Evolutionary conservation across 30 jellyfish, hydroid and myxozoan genomes (phyloP).

Genomic region (Hydractinia echinata): DNA sequence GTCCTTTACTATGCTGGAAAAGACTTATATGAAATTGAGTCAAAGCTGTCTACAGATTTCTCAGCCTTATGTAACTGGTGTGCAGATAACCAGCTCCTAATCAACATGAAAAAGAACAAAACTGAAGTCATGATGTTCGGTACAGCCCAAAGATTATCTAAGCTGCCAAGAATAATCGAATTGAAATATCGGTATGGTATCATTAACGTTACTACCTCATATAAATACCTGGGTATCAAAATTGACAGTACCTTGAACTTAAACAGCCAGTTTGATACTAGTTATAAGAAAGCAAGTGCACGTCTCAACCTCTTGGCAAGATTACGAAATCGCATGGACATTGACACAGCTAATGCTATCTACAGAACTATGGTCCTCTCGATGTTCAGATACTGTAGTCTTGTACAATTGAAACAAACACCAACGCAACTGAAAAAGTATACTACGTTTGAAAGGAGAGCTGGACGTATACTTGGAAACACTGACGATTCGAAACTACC

Average conservation of each 20-base stretch:
- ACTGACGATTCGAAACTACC: constrained; percentile 1
- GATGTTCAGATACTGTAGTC: too few relatives aligned
- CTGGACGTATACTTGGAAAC: constrained; percentile 1
- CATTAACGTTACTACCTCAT: constrained; percentile 2
- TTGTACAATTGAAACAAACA: too few relatives aligned
- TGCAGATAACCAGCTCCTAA: too few relatives aligned
- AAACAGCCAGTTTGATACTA: background rate
- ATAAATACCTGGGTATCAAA: background rate
- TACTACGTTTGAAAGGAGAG: background rate
- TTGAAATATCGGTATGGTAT: constrained; percentile 2
- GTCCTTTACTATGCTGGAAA: too few relatives aligned
- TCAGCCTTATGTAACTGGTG: too few relatives aligned
- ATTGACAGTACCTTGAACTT: background rate
- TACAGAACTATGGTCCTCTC: too few relatives aligned
- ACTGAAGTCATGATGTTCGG: too few relatives aligned
- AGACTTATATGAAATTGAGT: too few relatives aligned
- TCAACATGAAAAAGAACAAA: too few relatives aligned
- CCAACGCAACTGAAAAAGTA: too few relatives aligned
- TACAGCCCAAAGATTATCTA: too few relatives aligned
- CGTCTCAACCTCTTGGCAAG: constrained; percentile 12
- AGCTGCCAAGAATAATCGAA: background rate
- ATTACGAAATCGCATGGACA: background rate
- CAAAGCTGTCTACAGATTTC: too few relatives aligned
- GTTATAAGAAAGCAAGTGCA: background rate
- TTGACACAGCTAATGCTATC: constrained; percentile 7